phyloP scores from a whole-genome alignment of 1,140 invertebrate species.

The Anastrepha ludens region DNA sequence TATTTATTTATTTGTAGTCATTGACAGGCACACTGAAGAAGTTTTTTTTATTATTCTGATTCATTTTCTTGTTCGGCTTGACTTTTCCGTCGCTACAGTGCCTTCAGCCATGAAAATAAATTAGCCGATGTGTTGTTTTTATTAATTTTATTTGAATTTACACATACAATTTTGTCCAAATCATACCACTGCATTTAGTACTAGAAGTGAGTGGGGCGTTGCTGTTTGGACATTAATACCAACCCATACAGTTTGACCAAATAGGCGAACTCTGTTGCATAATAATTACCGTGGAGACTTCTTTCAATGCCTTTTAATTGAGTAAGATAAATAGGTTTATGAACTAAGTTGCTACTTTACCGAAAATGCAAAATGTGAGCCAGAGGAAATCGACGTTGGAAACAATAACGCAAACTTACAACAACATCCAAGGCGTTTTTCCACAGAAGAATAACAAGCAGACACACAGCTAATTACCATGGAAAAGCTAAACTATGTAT shows the following conservation, averaged over 20 bases:
- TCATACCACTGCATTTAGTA: too few relatives aligned
- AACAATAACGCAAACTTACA: background rate
- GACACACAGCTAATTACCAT: background rate
- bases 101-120: too few relatives aligned
- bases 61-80: too few relatives aligned
- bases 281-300: slow-evolving; percentile 7
- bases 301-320: slow-evolving; percentile 11
- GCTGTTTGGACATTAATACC: background rate
- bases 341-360: slow-evolving; percentile 26
- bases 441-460: background rate
- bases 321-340: slow-evolving; percentile 22
- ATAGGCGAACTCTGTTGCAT: background rate
- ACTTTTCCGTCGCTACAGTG: too few relatives aligned
- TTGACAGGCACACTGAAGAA: too few relatives aligned
- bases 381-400: background rate
- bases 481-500: too few relatives aligned
- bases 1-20: too few relatives aligned
- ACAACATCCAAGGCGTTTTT: background rate
- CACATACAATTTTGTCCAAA: too few relatives aligned
- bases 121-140: too few relatives aligned
- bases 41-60: too few relatives aligned
- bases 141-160: too few relatives aligned
- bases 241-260: background rate
- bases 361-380: slow-evolving; percentile 1
- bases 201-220: background rate